Evolutionary conservation across 2,888 invertebrate species (phyloP).

Genomic region (Himalopsyche kuldschensis): DNA sequence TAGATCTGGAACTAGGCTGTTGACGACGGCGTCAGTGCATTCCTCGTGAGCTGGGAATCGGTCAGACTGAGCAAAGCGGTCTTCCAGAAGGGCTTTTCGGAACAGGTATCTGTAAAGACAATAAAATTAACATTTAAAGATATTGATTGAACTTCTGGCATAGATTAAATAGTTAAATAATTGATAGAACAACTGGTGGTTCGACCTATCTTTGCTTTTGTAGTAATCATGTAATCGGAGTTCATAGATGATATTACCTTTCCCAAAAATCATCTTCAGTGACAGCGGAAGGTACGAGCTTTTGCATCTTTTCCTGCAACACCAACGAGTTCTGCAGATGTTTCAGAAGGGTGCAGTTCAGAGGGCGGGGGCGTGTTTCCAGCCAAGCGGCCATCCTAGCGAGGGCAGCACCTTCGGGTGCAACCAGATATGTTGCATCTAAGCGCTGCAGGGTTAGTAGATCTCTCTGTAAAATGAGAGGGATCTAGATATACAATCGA

Average conservation of each 20-base stretch:
- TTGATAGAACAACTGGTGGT: no score
- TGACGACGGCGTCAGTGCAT: slow-evolving; percentile 56
- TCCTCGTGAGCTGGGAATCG: slow-evolving; percentile 2
- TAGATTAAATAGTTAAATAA: not conserved
- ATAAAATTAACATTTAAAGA: no score
- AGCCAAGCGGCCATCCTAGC: slow-evolving; percentile 56
- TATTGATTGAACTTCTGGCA: not conserved
- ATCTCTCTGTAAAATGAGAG: slow-evolving; percentile 59
- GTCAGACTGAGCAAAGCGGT: slow-evolving; percentile 67
- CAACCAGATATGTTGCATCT: slow-evolving; percentile 72
- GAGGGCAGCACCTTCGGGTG: slow-evolving; percentile 62
- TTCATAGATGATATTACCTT: slow-evolving; percentile 51
- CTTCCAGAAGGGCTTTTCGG: slow-evolving; percentile 75
- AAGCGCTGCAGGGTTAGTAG: slow-evolving; percentile 72
- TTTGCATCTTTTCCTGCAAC: slow-evolving; percentile 63
- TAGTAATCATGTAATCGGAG: no score
- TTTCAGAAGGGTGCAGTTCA: slow-evolving; percentile 43
- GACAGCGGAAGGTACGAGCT: slow-evolving; percentile 72
- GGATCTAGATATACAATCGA: no score
- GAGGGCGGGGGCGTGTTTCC: slow-evolving; percentile 46
- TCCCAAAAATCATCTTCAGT: slow-evolving; percentile 80
- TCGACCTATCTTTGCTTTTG: no score
- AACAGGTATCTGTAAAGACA: slow-evolving; percentile 66
- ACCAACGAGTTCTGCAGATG: slow-evolving; percentile 51
- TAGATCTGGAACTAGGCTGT: slow-evolving; percentile 17